A percentile compares a stretch with the other conserved stretches of the same genome.
Evolutionary conservation across 2,113 vertebrate species (phyloP).

Genomic region (human (Homo sapiens)): GRCh38 chr7:154277001-154277500

Average conservation of each 20-base stretch:
- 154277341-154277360: too few relatives aligned
- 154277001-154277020: neutral
- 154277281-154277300: neutral
- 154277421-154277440: neutral
- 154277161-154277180: accelerated
- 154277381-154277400: too few relatives aligned
- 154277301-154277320: neutral
- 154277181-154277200: neutral
- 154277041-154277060: neutral
- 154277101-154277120: accelerated
- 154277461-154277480: neutral
- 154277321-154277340: neutral
- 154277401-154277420: neutral
- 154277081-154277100: neutral
- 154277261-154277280: neutral
- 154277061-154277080: neutral
- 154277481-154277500: too few relatives aligned
- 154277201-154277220: too few relatives aligned
- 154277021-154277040: neutral
- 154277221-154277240: neutral
- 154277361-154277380: neutral
- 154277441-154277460: neutral
- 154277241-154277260: neutral
- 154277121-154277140: neutral
- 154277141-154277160: accelerated